phyloP scores from a whole-genome alignment of 2,888 invertebrate species.

The Clepsis dumicolana region DNA sequence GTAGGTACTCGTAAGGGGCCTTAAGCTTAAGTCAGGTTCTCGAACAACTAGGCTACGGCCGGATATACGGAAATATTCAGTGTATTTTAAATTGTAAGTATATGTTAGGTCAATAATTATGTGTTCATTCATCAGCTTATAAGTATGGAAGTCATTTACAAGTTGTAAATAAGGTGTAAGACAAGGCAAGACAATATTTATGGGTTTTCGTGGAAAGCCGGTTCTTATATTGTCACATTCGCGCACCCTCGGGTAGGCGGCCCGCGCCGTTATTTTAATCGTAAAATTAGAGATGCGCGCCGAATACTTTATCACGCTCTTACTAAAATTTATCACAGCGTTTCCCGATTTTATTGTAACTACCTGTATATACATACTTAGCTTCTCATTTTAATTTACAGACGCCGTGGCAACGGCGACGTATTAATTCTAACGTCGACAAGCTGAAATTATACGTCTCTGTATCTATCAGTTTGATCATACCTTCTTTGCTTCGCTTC shows the following conservation, averaged over 20 bases:
- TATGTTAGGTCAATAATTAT: not conserved
- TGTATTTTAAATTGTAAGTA: no score
- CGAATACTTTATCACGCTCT: conserved; percentile 56
- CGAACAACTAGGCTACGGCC: no score
- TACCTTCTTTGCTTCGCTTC: not conserved
- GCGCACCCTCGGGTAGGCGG: conserved; percentile 25
- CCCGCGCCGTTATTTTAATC: conserved; percentile 51
- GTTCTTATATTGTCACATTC: conserved; percentile 21
- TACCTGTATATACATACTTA: conserved; percentile 46
- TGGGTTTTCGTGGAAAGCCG: conserved; percentile 39
- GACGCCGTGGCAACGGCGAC: not conserved
- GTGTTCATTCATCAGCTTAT: not conserved
- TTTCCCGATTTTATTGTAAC: conserved; percentile 53
- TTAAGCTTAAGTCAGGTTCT: no score
- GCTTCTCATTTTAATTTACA: not conserved
- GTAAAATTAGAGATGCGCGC: conserved; percentile 54
- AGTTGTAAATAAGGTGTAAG: conserved; percentile 8
- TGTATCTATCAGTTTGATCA: not conserved
- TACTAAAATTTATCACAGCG: conserved; percentile 52
- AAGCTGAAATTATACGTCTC: not conserved
- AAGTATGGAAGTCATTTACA: not conserved
- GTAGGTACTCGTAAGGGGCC: no score
- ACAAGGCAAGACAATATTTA: conserved; percentile 16
- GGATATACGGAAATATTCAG: no score
- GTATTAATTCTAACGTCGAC: not conserved